Evolutionary conservation across 2,888 invertebrate species (phyloP), one percentile per base, ranked within the genome.

Genomic region (Boloria selene): DNA sequence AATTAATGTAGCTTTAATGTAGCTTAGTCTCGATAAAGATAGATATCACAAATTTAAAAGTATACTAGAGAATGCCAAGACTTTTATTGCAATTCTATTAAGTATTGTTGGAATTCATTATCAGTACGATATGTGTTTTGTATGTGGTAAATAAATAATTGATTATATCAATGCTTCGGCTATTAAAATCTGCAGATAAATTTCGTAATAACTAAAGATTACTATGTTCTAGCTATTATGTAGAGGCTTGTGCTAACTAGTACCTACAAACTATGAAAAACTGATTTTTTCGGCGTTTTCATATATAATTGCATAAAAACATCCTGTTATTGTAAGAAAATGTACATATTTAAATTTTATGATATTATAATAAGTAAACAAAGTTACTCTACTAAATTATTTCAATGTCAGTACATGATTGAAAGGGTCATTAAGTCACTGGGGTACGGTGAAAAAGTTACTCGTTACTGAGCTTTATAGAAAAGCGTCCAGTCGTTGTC

Each of bases 401-500:
- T 38, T 22, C 54, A 62, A 50, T 61, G 56, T 44, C 18, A 16
- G 44, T 17, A 38, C 44, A 60, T 62, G 49, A 62, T 65, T 50
- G 54, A 65, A 61, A 54, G 45, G 70, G 70, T 63, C 55, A 68
- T 65, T 53, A 67, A 67, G 72, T 68, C 67, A 69, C 52, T 67
- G 65, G 70, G 65, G 61, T 72, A 67, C 55, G 53, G 67, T 64
- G 55, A 66, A 68, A 70, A 66, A 53, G 62, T 58, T 63, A 58
- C 53, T 45, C 49, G 26, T 55, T 38, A 17, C 47, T 66, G 47
- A 53, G 65, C 53, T 69, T 64, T 50, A 47, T 26, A 42, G 42
- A 50, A 58, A 69, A 63, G 63, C 51, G 31, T 61, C 14, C 59
- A 62, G 42, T 61, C 55, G 79, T 56, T 13, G 56, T 87, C 89